Base-by-base conservation (phyloP, 2,797 vertebrate species). In the Clamator glandarius region DNA sequence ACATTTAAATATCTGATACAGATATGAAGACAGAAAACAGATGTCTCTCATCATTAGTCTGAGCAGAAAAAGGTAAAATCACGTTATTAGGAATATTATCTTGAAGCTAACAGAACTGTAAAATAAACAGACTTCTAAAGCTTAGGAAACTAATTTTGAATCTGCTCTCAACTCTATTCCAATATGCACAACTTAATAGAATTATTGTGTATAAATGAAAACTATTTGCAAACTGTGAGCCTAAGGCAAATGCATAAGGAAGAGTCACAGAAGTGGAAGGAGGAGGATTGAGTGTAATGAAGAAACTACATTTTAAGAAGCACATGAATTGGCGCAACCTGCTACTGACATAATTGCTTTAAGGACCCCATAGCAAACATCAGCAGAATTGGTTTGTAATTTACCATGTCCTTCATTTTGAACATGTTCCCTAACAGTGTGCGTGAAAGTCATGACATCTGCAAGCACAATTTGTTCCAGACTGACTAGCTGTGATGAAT, bases 311-410 rank as follows among this genome's bases (percentile, higher is more conserved):
- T 95, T 95, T 95, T 92, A 96, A 95, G 68, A 95, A 95, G 75
- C 25, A 91, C 96, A 96, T 86, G 50, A 88, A 92, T 69, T 5
- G 28, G 73, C 95, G 58, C 62, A 95, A 95, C 82, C 79, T 86
- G 70, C 46, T 96, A 87, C 61, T 10, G 8, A 93, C 63, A 90
- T 94, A 90, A 96, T 55, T 95, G 66, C 89, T 96, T 95, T 96
- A 95, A 95, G 96, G 80, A 93, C 36, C 70, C 67, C 61, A 77
- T 68, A 97, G 95, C 82, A 93, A 97, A 92, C 85, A 95, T 92
- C 89, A 96, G 70, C 85, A 97, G 83, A 96, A 96, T 33, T 89
- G 73, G 63, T 92, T 94, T 96, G 80, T 92, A 95, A 97, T 97
- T 97, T 96, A 94, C 77, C 59, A 62, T 75, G 88, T 89, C 90